A percentile compares a stretch with the other conserved stretches of the same genome.
Evolutionary conservation across 2,797 vertebrate genomes (phyloP).

Genomic region (Lutjanus campechanus): DNA sequence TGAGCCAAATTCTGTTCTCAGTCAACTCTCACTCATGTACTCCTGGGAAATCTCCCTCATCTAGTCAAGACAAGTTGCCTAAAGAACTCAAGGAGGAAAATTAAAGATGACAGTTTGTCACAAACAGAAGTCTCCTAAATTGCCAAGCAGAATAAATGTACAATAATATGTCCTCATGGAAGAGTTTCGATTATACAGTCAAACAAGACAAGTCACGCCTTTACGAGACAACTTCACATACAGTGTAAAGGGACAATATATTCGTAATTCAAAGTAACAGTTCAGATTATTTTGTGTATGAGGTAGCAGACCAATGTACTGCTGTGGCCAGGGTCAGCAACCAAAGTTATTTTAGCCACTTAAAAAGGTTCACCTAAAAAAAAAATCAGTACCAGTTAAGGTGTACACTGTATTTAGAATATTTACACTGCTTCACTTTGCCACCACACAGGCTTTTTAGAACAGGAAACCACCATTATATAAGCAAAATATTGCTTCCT

Average conservation of each 20-base stretch:
- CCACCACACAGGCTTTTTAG: no score
- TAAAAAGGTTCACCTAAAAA: no score
- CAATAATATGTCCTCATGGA: conserved; percentile 17
- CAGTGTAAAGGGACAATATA: neutral
- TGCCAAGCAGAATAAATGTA: conserved; percentile 30
- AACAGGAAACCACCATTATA: no score
- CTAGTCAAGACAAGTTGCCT: conserved; percentile 43
- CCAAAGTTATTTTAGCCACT: no score
- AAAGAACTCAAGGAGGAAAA: conserved; percentile 42
- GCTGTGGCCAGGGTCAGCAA: no score
- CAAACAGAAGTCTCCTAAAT: conserved; percentile 28
- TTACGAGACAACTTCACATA: conserved; percentile 23
- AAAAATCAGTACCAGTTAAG: no score
- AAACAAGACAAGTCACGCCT: conserved; percentile 19
- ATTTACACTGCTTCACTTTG: no score
- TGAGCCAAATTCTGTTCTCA: conserved; percentile 52
- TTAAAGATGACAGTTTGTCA: conserved; percentile 49
- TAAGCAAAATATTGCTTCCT: no score
- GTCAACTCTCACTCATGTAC: conserved; percentile 37
- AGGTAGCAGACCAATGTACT: no score
- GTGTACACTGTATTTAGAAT: no score
- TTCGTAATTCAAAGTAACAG: neutral
- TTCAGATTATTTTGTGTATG: no score
- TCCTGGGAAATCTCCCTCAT: conserved; percentile 51
- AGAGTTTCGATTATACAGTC: conserved; percentile 22